Conservation (phyloP, 1,140 invertebrate genomes). For the Zeugodacus cucurbitae region DNA sequence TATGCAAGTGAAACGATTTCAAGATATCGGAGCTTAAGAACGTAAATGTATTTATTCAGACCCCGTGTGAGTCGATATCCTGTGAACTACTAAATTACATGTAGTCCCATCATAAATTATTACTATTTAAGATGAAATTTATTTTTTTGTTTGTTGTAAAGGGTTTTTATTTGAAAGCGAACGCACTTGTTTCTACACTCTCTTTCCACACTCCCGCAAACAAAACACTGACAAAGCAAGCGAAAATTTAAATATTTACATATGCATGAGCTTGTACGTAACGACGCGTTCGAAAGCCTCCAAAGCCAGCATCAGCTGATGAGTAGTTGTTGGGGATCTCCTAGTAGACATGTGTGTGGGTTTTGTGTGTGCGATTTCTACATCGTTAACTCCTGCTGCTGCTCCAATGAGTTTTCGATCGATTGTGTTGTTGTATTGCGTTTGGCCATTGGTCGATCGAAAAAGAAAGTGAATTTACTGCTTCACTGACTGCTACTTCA, state of each 20-base stretch:
- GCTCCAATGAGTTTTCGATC: background rate
- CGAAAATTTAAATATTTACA: background rate
- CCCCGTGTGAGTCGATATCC: too few relatives aligned
- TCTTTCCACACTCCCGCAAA: too few relatives aligned
- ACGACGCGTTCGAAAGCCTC: background rate
- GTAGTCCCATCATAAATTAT: too few relatives aligned
- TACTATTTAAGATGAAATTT: too few relatives aligned
- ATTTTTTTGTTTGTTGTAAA: too few relatives aligned
- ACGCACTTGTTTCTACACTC: too few relatives aligned
- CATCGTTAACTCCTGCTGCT: constrained; percentile 50
- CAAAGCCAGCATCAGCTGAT: background rate
- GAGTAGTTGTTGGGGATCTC: background rate
- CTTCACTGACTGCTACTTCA: background rate
- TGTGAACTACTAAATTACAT: too few relatives aligned
- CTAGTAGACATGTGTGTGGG: background rate
- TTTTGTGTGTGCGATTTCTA: background rate
- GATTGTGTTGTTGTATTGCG: background rate
- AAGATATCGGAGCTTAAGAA: too few relatives aligned
- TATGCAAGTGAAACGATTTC: too few relatives aligned
- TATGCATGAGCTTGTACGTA: background rate
- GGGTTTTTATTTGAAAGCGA: too few relatives aligned
- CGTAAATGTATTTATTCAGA: too few relatives aligned
- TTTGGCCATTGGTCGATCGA: constrained; percentile 50
- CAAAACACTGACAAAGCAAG: background rate
- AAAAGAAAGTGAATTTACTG: constrained; percentile 63